Percentiles rank a stretch among this genome's conserved stretches.
Evolutionary conservation across 1,140 invertebrate species (phyloP).

Genomic region (Chlorops oryzae): DNA sequence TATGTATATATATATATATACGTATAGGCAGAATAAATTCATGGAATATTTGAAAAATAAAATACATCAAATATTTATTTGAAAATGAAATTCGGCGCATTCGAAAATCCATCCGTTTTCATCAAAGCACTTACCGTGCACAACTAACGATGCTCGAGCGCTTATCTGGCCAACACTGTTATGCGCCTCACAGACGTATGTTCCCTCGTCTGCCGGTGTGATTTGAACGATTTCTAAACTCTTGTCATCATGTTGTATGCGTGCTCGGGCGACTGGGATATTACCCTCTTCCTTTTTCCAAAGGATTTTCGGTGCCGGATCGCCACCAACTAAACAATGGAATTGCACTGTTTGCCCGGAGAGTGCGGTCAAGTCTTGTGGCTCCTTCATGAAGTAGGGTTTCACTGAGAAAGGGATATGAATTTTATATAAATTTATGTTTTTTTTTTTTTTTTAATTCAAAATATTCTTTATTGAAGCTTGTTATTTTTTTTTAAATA

Average conservation of each 20-base stretch:
- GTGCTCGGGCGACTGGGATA: constrained; percentile 68
- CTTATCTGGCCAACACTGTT: constrained; percentile 71
- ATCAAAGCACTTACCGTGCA: constrained; percentile 62
- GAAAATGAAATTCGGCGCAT: neutral
- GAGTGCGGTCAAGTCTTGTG: constrained; percentile 75
- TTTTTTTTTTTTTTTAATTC: too few relatives aligned
- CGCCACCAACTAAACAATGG: constrained; percentile 82
- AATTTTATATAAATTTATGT: too few relatives aligned
- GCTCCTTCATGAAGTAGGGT: constrained; percentile 79
- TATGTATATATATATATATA: too few relatives aligned
- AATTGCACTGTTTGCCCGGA: constrained; percentile 77
- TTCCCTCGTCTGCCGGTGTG: constrained; percentile 68
- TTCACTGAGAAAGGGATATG: constrained; percentile 62
- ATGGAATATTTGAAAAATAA: too few relatives aligned
- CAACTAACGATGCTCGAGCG: constrained; percentile 65
- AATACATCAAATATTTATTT: too few relatives aligned
- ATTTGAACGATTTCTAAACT: constrained; percentile 69
- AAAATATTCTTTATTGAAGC: too few relatives aligned
- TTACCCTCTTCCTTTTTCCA: constrained; percentile 84
- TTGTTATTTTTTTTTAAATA: too few relatives aligned
- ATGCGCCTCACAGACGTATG: constrained; percentile 74
- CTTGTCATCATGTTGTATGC: constrained; percentile 65
- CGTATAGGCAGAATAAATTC: too few relatives aligned
- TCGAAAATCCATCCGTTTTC: too few relatives aligned
- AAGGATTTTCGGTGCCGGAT: constrained; percentile 79